phyloP scores from a whole-genome alignment of 2,888 invertebrate species.

The Muschampia plurimacula region DNA sequence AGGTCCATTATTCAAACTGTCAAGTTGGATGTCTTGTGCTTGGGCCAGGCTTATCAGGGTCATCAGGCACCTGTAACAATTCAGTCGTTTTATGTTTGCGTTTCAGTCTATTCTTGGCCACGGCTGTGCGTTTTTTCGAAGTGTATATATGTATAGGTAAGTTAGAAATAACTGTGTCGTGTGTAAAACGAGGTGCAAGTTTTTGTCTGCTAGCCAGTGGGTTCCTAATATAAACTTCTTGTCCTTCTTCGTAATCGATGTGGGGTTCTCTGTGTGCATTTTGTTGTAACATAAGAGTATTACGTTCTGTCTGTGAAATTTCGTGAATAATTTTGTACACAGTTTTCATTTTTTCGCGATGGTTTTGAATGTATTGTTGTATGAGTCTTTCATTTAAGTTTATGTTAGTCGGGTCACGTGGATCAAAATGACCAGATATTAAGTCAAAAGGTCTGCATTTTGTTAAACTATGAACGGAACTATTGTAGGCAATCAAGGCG shows the following conservation, averaged over 20 bases:
- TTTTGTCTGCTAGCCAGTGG: slow-evolving; percentile 38
- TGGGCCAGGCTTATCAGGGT: slow-evolving; percentile 26
- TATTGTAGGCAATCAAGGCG: slow-evolving; percentile 32
- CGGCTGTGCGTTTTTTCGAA: background rate
- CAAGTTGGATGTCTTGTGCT: slow-evolving; percentile 12
- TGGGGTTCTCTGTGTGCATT: slow-evolving; percentile 37
- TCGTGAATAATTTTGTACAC: slow-evolving; percentile 14
- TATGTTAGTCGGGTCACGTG: slow-evolving; percentile 39
- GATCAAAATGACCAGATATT: slow-evolving; percentile 40
- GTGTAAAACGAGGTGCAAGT: slow-evolving; percentile 13
- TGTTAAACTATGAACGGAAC: slow-evolving; percentile 31
- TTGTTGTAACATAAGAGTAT: background rate
- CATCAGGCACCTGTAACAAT: background rate
- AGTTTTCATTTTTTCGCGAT: slow-evolving; percentile 4
- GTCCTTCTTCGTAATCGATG: slow-evolving; percentile 38
- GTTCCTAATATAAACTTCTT: slow-evolving; percentile 42
- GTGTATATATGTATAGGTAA: slow-evolving; percentile 38
- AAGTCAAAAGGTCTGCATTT: slow-evolving; percentile 34
- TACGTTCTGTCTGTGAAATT: background rate
- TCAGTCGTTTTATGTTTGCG: background rate
- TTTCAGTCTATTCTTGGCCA: background rate
- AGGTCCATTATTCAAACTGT: background rate
- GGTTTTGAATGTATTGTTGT: slow-evolving; percentile 32
- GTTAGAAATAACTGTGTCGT: slow-evolving; percentile 11
- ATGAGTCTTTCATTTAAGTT: slow-evolving; percentile 31